Conservation (phyloP, 2,888 invertebrate genomes). For the Eurytoma californica region DNA sequence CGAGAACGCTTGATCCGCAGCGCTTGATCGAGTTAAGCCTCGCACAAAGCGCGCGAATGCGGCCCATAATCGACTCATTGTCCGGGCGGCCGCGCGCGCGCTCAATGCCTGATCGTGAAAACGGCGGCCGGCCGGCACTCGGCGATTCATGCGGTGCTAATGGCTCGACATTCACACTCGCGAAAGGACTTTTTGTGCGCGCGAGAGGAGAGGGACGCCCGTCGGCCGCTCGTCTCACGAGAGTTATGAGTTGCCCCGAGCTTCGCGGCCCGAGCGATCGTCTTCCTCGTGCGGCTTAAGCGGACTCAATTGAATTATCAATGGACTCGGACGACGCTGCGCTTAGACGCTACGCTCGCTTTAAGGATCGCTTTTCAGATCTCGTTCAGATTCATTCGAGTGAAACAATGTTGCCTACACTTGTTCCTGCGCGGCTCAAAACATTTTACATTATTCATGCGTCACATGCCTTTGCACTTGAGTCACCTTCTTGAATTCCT, state of each 20-base stretch:
- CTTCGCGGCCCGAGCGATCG: background rate
- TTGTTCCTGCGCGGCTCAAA: too few species aligned
- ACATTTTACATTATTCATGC: too few species aligned
- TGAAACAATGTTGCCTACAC: too few species aligned
- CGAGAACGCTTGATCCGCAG: slow-evolving; percentile 1
- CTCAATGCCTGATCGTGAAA: slow-evolving; percentile 13
- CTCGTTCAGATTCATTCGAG: too few species aligned
- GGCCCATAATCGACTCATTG: slow-evolving; percentile 58
- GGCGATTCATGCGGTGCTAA: slow-evolving; percentile 6
- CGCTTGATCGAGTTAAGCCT: slow-evolving; percentile 64
- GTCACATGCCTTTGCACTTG: too few species aligned
- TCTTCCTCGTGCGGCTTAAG: background rate
- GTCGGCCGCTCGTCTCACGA: background rate
- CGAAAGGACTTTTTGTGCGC: slow-evolving; percentile 15
- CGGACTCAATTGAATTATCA: slow-evolving; percentile 13
- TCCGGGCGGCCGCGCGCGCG: background rate
- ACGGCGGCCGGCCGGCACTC: background rate
- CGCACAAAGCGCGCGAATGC: slow-evolving; percentile 61
- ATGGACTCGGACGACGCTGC: background rate
- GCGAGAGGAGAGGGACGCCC: background rate
- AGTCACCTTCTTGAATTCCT: too few species aligned
- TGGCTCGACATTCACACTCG: slow-evolving; percentile 32
- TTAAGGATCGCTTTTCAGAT: too few species aligned
- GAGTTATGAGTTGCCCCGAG: background rate
- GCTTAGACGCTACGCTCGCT: too few species aligned